phyloP scores from a whole-genome alignment of 2,113 vertebrate genomes.

The Oreamnos americanus region DNA sequence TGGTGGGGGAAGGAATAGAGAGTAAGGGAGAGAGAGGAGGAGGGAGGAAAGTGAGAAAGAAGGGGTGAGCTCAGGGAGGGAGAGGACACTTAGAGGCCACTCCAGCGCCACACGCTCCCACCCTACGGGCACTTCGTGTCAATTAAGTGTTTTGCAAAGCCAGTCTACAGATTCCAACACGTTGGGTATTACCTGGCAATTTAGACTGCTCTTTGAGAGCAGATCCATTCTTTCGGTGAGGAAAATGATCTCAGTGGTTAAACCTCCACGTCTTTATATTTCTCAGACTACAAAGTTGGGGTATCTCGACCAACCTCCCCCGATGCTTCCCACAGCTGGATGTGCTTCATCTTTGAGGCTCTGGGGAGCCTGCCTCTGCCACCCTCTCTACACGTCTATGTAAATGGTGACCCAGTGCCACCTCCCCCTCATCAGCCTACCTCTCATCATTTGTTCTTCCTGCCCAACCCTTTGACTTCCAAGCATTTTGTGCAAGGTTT shows the following conservation, averaged over 20 bases:
- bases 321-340: neutral
- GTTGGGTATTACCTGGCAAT: no score
- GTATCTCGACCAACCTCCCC: neutral
- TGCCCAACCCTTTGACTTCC: neutral
- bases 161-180: neutral
- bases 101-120: accelerated
- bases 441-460: neutral
- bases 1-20: neutral
- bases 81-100: accelerated
- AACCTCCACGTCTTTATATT: neutral
- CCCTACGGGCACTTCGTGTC: accelerated
- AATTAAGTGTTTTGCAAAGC: neutral
- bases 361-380: accelerated
- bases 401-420: accelerated
- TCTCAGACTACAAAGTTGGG: neutral
- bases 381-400: accelerated
- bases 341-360: neutral
- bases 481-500: neutral
- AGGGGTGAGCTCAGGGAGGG: no score
- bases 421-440: accelerated
- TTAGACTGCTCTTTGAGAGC: neutral
- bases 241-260: neutral
- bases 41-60: neutral
- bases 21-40: neutral
- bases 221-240: neutral